These are phyloP conservation scores for Lepus oiostolus DNA, from an alignment of 2,797 vertebrate species.

Conservation along the genomic window DNA sequence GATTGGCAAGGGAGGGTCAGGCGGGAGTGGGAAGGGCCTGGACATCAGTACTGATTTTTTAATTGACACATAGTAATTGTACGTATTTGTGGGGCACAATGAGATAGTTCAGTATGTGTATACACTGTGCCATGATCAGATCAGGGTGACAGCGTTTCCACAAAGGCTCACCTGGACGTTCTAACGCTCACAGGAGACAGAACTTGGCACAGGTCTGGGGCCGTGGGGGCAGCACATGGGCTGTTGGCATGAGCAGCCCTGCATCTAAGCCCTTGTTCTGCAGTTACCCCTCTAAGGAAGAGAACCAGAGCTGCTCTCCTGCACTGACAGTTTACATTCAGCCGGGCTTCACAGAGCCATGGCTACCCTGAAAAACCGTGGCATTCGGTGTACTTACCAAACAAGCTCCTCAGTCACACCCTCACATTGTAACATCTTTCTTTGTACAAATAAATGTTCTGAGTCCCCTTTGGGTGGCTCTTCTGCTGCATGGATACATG, in stretches of 20 bases:
- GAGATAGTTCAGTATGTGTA: too few relatives aligned
- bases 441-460: background rate
- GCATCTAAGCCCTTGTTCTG: too few relatives aligned
- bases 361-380: background rate
- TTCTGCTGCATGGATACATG: background rate
- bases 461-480: background rate
- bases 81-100: fast-evolving
- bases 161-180: background rate
- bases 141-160: too few relatives aligned
- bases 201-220: background rate
- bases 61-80: background rate
- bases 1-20: background rate
- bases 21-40: background rate
- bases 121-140: too few relatives aligned
- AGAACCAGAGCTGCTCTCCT: background rate
- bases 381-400: background rate
- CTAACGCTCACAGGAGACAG: background rate
- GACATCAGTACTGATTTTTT: background rate
- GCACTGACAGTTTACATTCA: background rate
- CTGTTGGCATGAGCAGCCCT: background rate
- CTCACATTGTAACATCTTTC: background rate
- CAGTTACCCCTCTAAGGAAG: background rate
- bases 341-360: background rate
- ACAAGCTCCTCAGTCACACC: background rate
- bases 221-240: background rate